Evolutionary conservation across 2,888 invertebrate genomes (phyloP).

Genomic region (Leptothorax acervorum): DNA sequence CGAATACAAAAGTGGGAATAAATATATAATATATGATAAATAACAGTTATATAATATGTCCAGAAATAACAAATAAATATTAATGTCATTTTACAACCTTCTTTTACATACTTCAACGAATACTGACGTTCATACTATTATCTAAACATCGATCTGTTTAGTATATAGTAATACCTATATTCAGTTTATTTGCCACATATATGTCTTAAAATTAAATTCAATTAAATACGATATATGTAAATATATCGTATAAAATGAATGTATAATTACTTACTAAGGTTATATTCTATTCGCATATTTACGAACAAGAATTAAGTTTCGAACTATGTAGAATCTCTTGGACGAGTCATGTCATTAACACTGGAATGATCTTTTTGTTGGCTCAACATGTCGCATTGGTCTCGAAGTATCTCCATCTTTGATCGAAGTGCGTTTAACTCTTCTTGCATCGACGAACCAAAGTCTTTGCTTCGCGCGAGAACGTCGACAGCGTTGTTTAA

Average conservation of each 20-base stretch:
- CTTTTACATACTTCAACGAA: neutral
- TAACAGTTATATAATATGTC: conserved; percentile 29
- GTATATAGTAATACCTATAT: neutral
- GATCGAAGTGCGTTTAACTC: conserved; percentile 72
- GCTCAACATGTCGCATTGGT: conserved; percentile 48
- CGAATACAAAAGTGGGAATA: conserved; percentile 20
- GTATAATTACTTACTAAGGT: neutral
- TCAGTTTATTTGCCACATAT: neutral
- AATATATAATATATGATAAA: conserved; percentile 40
- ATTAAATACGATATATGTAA: conserved; percentile 21
- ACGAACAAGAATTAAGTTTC: conserved; percentile 2
- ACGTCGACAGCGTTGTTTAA: conserved; percentile 72
- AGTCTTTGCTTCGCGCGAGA: conserved; percentile 73
- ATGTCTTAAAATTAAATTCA: conserved; percentile 18
- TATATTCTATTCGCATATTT: conserved; percentile 13
- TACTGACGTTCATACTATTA: neutral
- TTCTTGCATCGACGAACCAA: conserved; percentile 73
- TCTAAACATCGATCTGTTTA: neutral
- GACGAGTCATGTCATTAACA: neutral
- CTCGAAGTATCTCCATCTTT: conserved; percentile 68
- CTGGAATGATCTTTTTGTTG: conserved; percentile 17
- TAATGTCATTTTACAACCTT: conserved; percentile 33
- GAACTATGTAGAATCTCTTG: conserved; percentile 20
- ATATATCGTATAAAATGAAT: conserved; percentile 12
- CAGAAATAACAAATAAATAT: conserved; percentile 46